Evolutionary conservation across 2,113 vertebrate genomes (phyloP), one percentile per base, ranked within the genome.

Genomic region (Herpetotheres cachinnans): DNA sequence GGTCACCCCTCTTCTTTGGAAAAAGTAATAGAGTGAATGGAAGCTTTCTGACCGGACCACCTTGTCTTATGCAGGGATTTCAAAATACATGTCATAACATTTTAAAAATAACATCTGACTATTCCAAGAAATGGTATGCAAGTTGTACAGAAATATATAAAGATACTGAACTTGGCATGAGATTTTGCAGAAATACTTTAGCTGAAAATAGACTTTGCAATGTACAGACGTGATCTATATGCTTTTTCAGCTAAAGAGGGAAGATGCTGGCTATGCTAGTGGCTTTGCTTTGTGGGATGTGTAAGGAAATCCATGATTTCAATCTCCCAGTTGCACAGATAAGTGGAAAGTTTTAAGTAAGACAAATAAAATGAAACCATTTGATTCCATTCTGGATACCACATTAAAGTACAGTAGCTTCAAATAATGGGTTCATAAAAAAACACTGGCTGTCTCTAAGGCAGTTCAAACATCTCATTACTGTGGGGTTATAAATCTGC

Each of bases 341-440:
- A 95, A 59, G 63, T 92, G 88, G 79, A 97, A 97, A 88, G 6
- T 93, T 93, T 97, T 97, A 89, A 94, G 74, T 70, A 93, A 97
- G 91, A 76, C 46, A 91, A 94, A 97, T 94, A 89, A 93, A 96
- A 91, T 73, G 11, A 96, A 91, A 93, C 50, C 12, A 50, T 89
- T 97, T 96, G 40, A 82, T 97, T 98, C 89, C 52, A 86, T 94
- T 91, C 65, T 82, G 49, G 36, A 69, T 93, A 89, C 58, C 38
- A 89, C 34, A 84, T 83, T 92, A 90, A 97, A 95, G 55, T 69
- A 80, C 74, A 96, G 82, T 95, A 95, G 74, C 94, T 93, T 70
- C 44, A 26, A 93, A 80, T 81, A 87, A 85, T 22, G 32, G 38
- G 25, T 91, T 82, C 46, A 59, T 92, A 84, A 93, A 97, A 94